Conservation (phyloP, 1,140 invertebrate species). For the Pogonognathellus flavescens region DNA sequence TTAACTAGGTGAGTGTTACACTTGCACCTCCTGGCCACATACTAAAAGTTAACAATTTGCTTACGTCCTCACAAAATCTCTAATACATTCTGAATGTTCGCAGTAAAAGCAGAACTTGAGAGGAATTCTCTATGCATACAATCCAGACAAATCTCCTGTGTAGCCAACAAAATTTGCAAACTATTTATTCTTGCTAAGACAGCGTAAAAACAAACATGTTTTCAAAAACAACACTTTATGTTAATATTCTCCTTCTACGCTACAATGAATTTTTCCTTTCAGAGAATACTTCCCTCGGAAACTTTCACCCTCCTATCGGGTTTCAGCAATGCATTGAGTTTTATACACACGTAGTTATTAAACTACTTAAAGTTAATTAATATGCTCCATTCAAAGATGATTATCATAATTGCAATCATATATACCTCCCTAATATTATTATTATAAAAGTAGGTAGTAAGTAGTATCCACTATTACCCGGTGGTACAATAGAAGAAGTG, state of each 20-base stretch:
- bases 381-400: too few species aligned
- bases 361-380: too few species aligned
- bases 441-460: too few species aligned
- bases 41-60: slow-evolving; percentile 21
- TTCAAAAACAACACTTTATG: slow-evolving; percentile 12
- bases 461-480: too few species aligned
- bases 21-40: slow-evolving; percentile 21
- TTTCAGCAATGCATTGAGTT: too few species aligned
- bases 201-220: neutral
- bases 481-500: too few species aligned
- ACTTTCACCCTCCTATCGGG: neutral
- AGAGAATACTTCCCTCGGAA: neutral
- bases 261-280: neutral
- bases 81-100: too few species aligned
- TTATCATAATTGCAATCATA: too few species aligned
- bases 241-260: neutral
- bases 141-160: too few species aligned
- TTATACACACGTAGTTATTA: too few species aligned
- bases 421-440: too few species aligned
- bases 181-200: slow-evolving; percentile 17
- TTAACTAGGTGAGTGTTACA: slow-evolving; percentile 23
- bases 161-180: neutral
- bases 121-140: neutral
- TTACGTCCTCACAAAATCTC: neutral
- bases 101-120: neutral